Conservation (phyloP, 2,888 invertebrate genomes). For the Torymus auratus region DNA sequence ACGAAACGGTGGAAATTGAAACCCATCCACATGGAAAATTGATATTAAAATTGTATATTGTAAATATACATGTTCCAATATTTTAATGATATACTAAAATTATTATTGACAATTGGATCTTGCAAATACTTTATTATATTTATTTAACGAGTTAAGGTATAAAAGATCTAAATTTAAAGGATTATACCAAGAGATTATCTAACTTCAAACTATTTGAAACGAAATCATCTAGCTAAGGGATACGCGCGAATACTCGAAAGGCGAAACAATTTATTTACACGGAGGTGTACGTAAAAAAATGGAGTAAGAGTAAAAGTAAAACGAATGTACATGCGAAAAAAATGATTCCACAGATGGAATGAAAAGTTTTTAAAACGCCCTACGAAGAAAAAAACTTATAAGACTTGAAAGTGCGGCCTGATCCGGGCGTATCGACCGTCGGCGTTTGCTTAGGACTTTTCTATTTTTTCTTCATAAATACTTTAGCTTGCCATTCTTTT, state of each 20-base stretch:
- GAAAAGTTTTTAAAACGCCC: slow-evolving; percentile 32
- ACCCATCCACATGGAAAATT: no score
- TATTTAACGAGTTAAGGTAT: background rate
- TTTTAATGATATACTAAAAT: background rate
- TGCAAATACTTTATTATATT: slow-evolving; percentile 4
- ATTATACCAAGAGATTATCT: no score
- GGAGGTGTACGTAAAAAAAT: slow-evolving; percentile 12
- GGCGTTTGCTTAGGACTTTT: slow-evolving; percentile 45
- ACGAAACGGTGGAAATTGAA: no score
- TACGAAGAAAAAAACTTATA: slow-evolving; percentile 46
- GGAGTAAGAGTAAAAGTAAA: slow-evolving; percentile 10
- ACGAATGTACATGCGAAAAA: slow-evolving; percentile 25
- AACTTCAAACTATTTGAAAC: slow-evolving; percentile 26
- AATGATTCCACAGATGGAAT: slow-evolving; percentile 36
- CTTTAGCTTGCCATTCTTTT: slow-evolving; percentile 71
- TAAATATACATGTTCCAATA: no score
- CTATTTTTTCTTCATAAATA: slow-evolving; percentile 51
- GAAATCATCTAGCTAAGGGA: slow-evolving; percentile 17
- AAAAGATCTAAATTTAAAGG: no score
- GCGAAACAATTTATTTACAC: slow-evolving; percentile 19
- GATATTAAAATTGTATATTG: no score
- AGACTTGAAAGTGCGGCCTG: slow-evolving; percentile 53
- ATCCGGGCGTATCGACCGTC: slow-evolving; percentile 40
- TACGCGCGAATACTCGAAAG: slow-evolving; percentile 32
- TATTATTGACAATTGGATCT: slow-evolving; percentile 20